These are phyloP conservation scores for Echeneis naucrates DNA, from an alignment of 2,797 vertebrate species.

Conservation along the genomic window DNA sequence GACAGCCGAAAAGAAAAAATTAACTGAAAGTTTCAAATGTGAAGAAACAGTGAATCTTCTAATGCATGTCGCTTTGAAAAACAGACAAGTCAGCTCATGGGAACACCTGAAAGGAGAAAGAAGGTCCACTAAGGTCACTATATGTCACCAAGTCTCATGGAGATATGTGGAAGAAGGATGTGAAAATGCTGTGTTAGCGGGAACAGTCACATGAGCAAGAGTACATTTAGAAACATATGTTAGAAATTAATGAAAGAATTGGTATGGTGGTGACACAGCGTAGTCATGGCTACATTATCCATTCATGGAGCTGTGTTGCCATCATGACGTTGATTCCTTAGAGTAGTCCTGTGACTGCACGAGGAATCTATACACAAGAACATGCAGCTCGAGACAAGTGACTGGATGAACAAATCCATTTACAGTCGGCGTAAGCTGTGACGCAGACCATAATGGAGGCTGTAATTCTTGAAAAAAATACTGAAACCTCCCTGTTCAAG, in stretches of 20 bases:
- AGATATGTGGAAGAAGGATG: slow-evolving; percentile 30
- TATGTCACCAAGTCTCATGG: slow-evolving; percentile 8
- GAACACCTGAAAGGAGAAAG: neutral
- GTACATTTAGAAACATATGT: slow-evolving; percentile 1
- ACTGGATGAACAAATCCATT: slow-evolving; percentile 38
- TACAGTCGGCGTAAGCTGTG: slow-evolving; percentile 10
- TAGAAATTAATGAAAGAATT: slow-evolving; percentile 40
- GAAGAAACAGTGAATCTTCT: neutral
- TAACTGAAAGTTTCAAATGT: slow-evolving; percentile 9
- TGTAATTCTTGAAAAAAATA: neutral
- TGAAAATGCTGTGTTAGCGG: slow-evolving; percentile 21
- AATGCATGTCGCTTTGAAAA: neutral
- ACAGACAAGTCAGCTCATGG: neutral
- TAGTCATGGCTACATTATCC: slow-evolving; percentile 3
- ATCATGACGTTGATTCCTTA: slow-evolving; percentile 33
- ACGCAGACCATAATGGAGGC: neutral
- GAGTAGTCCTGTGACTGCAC: slow-evolving; percentile 62
- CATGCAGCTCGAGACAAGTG: slow-evolving; percentile 7
- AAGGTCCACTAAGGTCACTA: slow-evolving; percentile 20
- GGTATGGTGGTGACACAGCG: slow-evolving; percentile 8
- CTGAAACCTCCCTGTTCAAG: neutral
- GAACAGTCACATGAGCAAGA: slow-evolving; percentile 18
- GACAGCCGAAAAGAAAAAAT: neutral
- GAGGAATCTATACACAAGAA: slow-evolving; percentile 41
- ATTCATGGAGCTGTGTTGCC: slow-evolving; percentile 12